A percentile compares a stretch with the other conserved stretches of the same genome.
These are phyloP conservation scores for Desmodus rotundus DNA, from an alignment of 2,113 vertebrate genomes.

Conservation along the genomic window DNA sequence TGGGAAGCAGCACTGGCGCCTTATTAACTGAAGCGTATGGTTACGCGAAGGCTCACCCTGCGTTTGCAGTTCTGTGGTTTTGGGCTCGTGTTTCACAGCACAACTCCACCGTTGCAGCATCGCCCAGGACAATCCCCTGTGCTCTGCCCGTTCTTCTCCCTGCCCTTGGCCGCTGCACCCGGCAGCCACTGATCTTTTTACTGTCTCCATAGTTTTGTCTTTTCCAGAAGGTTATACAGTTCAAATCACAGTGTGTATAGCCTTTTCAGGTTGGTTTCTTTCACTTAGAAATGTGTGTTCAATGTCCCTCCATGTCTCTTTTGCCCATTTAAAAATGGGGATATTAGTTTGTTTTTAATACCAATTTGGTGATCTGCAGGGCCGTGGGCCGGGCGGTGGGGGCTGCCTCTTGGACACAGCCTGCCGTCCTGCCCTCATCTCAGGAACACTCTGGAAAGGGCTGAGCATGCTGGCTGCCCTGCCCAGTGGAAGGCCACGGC, in stretches of 20 bases:
- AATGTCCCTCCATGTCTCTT: not conserved
- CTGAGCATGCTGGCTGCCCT: rapidly evolving
- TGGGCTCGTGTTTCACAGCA: rapidly evolving
- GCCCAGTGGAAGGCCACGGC: rapidly evolving
- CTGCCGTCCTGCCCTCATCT: not conserved
- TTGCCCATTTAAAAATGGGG: not conserved
- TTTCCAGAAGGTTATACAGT: not conserved
- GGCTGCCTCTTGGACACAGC: rapidly evolving
- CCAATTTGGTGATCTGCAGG: not conserved
- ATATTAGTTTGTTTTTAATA: not conserved
- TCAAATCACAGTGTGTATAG: not conserved
- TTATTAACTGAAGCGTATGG: not conserved
- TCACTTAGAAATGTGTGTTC: not conserved
- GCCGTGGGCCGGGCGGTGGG: not conserved
- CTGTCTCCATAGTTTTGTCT: not conserved
- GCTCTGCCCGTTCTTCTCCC: rapidly evolving
- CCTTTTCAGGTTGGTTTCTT: not conserved
- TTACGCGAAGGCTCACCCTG: not conserved
- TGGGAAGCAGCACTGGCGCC: rapidly evolving
- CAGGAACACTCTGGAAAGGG: not conserved
- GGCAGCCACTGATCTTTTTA: not conserved
- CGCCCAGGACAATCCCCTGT: rapidly evolving
- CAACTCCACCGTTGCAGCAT: rapidly evolving
- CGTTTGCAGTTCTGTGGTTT: not conserved
- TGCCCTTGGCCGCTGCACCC: too few relatives aligned